Evolutionary conservation across 2,797 vertebrate species (phyloP).

Genomic region (Brachyrhaphis roseni): DNA sequence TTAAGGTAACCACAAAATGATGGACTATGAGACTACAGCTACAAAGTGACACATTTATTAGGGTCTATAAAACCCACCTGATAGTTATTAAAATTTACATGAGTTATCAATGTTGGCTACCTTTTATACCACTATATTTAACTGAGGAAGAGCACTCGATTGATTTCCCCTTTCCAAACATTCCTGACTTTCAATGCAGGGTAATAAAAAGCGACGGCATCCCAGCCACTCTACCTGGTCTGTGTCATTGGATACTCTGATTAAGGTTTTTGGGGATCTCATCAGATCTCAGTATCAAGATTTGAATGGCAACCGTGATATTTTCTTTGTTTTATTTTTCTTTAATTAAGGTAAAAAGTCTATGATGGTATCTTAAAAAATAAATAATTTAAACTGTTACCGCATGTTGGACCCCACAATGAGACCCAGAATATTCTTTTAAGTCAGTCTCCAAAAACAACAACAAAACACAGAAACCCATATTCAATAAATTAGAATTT

Average conservation of each 20-base stretch:
- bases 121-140: constrained; percentile 53
- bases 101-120: constrained; percentile 48
- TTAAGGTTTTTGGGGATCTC: neutral
- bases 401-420: neutral
- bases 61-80: constrained; percentile 53
- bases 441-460: neutral
- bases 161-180: neutral
- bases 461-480: neutral
- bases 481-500: neutral
- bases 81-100: constrained; percentile 60
- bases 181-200: constrained; percentile 5
- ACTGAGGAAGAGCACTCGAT: constrained; percentile 23
- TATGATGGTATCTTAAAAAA: neutral
- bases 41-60: constrained; percentile 68
- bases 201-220: neutral
- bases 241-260: neutral
- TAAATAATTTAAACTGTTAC: neutral
- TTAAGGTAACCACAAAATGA: constrained; percentile 53
- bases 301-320: neutral
- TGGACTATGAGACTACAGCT: constrained; percentile 43
- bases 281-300: neutral
- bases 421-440: neutral
- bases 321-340: neutral
- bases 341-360: neutral
- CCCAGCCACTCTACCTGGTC: neutral